phyloP scores from a whole-genome alignment of 2,113 vertebrate genomes.

The Plestiodon gilberti region DNA sequence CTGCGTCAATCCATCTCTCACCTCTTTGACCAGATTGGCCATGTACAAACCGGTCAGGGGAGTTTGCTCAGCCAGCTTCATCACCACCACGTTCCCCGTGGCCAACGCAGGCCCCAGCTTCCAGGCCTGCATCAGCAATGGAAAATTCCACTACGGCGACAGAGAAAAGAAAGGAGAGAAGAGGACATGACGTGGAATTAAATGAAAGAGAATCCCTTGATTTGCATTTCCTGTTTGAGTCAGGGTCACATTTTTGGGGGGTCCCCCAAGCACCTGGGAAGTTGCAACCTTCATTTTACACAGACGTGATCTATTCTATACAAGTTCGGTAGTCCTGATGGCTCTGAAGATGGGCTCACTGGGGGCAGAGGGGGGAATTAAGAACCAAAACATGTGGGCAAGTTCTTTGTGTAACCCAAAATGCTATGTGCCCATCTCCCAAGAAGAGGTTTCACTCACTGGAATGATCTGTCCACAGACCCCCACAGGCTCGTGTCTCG shows the following conservation, averaged over 20 bases:
- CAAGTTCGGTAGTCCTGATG: not conserved
- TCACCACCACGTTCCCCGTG: conserved; percentile 94
- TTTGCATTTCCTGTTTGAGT: not conserved
- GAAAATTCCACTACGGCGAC: conserved; percentile 92
- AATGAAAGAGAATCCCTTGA: not conserved
- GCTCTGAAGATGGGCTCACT: too few relatives aligned
- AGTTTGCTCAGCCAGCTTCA: conserved; percentile 96
- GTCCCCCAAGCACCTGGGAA: not conserved
- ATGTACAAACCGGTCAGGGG: conserved; percentile 92
- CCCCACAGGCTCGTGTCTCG: conserved; percentile 92
- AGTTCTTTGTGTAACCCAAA: not conserved
- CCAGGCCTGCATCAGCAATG: conserved; percentile 93
- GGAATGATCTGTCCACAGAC: conserved; percentile 98
- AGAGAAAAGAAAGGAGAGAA: not conserved
- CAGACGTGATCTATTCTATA: not conserved
- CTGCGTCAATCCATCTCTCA: conserved; percentile 52
- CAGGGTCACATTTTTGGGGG: not conserved
- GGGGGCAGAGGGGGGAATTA: too few relatives aligned
- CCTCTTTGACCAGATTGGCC: conserved; percentile 92
- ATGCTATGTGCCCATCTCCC: not conserved
- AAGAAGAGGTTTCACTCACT: conserved; percentile 70
- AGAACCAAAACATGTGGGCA: not conserved
- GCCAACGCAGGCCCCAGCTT: conserved; percentile 94
- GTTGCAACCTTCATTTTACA: not conserved
- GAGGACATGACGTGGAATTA: not conserved